Evolutionary conservation across 2,797 vertebrate species (phyloP).

Genomic region (Mus caroli): DNA sequence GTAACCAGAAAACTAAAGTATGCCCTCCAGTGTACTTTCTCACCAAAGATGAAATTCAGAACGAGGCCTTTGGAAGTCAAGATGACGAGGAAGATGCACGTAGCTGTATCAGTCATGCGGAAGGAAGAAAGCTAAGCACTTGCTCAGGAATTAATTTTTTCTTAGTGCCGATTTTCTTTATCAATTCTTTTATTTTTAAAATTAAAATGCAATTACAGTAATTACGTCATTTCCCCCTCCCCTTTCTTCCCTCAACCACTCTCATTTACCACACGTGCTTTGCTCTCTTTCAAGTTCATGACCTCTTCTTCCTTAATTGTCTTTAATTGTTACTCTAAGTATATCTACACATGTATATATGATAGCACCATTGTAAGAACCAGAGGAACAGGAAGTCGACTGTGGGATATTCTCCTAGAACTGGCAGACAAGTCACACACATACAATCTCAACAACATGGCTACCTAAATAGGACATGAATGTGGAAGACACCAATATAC

Average conservation of each 20-base stretch:
- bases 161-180: slow-evolving; percentile 29
- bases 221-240: not conserved
- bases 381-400: not conserved
- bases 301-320: not conserved
- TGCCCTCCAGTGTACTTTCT: not conserved
- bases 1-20: not conserved
- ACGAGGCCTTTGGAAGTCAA: not conserved
- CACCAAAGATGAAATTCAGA: not conserved
- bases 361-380: not conserved
- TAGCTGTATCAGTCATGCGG: not conserved
- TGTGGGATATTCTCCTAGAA: not conserved
- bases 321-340: not conserved
- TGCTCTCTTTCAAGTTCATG: not conserved
- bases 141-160: slow-evolving; percentile 23
- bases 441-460: not conserved
- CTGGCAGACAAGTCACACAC: not conserved
- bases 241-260: not conserved
- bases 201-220: not conserved
- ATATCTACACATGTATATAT: not conserved
- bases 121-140: not conserved
- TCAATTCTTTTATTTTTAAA: not conserved
- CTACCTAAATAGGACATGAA: not conserved
- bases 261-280: not conserved
- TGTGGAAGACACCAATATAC: too few species aligned
- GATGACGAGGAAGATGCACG: not conserved